A percentile compares a stretch with the other conserved stretches of the same genome.
Evolutionary conservation across 1,140 invertebrate genomes (phyloP).

Genomic region (Nasonia vitripennis): DNA sequence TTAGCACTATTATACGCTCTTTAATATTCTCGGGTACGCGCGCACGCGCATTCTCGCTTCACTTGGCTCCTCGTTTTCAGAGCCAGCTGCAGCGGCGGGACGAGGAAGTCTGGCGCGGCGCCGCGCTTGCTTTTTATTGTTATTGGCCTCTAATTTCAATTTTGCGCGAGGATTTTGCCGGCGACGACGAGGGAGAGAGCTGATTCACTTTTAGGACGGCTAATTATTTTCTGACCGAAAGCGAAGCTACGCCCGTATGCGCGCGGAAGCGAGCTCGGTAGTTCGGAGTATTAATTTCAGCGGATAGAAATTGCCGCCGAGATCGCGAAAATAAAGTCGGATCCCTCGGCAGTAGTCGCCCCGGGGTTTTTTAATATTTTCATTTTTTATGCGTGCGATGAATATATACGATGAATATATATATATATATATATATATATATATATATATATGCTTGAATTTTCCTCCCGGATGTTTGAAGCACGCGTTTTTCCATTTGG

Average conservation of each 20-base stretch:
- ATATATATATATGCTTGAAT: too few species aligned
- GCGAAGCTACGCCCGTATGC: too few species aligned
- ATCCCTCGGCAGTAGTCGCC: not conserved
- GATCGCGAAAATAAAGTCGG: not conserved
- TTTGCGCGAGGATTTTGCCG: not conserved
- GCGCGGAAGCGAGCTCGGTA: too few species aligned
- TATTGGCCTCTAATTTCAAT: constrained; percentile 27
- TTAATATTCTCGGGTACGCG: not conserved
- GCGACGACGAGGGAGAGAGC: not conserved
- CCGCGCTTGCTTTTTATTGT: constrained; percentile 3
- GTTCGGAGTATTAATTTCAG: not conserved
- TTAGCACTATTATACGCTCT: not conserved
- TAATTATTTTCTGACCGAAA: not conserved
- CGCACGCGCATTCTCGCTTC: not conserved
- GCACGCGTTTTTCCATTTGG: too few species aligned
- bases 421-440: too few species aligned
- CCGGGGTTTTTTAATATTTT: not conserved
- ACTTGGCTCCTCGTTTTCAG: not conserved
- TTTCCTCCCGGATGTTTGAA: too few species aligned
- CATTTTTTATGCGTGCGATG: too few species aligned
- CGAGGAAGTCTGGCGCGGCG: not conserved
- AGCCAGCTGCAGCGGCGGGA: not conserved
- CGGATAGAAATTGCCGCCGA: not conserved
- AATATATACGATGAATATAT: too few species aligned
- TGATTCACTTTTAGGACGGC: not conserved